These are phyloP conservation scores for Archocentrus centrarchus DNA, from an alignment of 2,113 vertebrate species.

Conservation along the genomic window DNA sequence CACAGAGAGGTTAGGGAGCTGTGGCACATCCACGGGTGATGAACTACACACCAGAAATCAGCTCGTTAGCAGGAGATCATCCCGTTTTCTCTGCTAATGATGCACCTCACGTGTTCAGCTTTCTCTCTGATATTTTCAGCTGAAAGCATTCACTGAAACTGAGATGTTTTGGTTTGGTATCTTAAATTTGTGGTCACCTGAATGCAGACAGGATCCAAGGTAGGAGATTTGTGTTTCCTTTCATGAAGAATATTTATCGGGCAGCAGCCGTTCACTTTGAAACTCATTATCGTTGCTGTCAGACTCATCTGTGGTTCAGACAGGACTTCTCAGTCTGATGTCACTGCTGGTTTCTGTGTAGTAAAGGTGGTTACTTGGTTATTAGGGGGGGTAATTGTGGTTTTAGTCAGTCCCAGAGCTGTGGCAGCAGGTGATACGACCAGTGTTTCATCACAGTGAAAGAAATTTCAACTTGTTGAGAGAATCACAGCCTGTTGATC, in stretches of 20 bases:
- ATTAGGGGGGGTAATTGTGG: too few species aligned
- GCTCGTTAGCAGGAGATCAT: conserved; percentile 12
- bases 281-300: neutral
- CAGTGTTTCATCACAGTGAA: too few species aligned
- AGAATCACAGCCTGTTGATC: too few species aligned
- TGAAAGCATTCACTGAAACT: neutral
- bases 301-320: neutral
- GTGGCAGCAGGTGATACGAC: too few species aligned
- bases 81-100: neutral
- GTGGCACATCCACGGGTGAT: conserved; percentile 25
- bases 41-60: neutral
- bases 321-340: too few species aligned
- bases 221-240: neutral
- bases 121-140: neutral
- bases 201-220: neutral
- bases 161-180: neutral
- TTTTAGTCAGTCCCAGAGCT: too few species aligned
- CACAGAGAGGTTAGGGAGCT: neutral
- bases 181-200: neutral
- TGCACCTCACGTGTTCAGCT: neutral
- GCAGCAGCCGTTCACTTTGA: neutral
- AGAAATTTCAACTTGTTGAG: too few species aligned
- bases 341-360: too few species aligned
- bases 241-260: neutral
- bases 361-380: too few species aligned